Conservation (phyloP, 1,140 invertebrate species). For the Bombus confusus region DNA sequence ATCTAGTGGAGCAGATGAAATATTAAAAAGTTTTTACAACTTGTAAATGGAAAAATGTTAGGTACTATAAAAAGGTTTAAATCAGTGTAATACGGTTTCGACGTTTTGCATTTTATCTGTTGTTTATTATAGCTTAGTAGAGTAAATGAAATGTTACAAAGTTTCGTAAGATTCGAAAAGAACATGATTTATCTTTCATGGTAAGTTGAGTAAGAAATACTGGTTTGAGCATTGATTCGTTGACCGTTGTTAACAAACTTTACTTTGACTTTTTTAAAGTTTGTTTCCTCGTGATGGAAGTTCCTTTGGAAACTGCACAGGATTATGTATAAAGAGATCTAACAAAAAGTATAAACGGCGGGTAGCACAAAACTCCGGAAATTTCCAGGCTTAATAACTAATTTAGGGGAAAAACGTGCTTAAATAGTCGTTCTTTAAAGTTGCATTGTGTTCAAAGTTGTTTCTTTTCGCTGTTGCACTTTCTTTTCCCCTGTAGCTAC, state of each 20-base stretch:
- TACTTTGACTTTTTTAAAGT: background rate
- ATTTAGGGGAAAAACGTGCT: background rate
- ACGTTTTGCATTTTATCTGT: background rate
- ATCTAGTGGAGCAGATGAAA: background rate
- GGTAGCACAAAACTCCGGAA: background rate
- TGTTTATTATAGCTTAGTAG: background rate
- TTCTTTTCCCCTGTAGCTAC: background rate
- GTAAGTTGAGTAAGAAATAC: background rate
- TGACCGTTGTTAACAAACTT: background rate
- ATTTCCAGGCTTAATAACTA: constrained; percentile 11
- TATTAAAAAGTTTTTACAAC: background rate
- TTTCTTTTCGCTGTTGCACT: background rate
- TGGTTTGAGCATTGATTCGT: background rate
- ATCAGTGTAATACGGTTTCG: background rate
- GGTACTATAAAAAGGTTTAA: background rate
- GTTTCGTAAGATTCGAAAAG: background rate
- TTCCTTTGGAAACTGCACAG: background rate
- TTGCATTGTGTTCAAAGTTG: background rate
- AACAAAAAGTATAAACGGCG: background rate
- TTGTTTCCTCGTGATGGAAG: background rate
- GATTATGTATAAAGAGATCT: background rate
- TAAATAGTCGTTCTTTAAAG: constrained; percentile 1
- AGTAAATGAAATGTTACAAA: background rate
- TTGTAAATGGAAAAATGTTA: background rate
- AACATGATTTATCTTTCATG: background rate